These are phyloP conservation scores for Capromys pilorides DNA, from an alignment of 2,797 vertebrate genomes.

Conservation along the genomic window DNA sequence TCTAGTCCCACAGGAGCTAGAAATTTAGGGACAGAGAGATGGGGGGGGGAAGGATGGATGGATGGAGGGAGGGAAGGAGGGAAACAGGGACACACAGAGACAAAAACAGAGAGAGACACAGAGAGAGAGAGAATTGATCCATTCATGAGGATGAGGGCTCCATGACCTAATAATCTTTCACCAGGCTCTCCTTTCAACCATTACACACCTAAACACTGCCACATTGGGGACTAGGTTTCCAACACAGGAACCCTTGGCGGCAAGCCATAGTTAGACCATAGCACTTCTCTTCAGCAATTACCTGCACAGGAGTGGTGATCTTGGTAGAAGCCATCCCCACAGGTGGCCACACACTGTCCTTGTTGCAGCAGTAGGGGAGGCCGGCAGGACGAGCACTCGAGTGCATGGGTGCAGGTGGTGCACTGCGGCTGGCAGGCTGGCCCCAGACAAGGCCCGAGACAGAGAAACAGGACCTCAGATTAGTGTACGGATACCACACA, in stretches of 20 bases:
- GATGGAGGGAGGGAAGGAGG: too few species aligned
- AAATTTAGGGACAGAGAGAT: neutral
- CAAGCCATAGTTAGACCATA: neutral
- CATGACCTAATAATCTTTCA: neutral
- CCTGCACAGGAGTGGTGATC: slow-evolving; percentile 88
- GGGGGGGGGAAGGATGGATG: too few species aligned
- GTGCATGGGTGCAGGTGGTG: slow-evolving; percentile 87
- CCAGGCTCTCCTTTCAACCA: neutral
- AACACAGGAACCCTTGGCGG: neutral
- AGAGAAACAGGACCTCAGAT: neutral
- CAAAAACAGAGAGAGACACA: neutral
- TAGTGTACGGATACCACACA: neutral
- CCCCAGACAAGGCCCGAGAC: neutral
- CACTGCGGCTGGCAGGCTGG: slow-evolving; percentile 92
- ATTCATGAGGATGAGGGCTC: neutral
- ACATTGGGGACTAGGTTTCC: neutral
- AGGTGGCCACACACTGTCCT: slow-evolving; percentile 88
- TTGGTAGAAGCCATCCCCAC: slow-evolving; percentile 89
- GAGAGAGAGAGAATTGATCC: neutral
- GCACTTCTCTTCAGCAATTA: slow-evolving; percentile 79
- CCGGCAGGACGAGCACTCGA: slow-evolving; percentile 90
- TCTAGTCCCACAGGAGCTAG: neutral
- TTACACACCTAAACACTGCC: neutral
- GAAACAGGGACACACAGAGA: too few species aligned
- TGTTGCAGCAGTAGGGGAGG: slow-evolving; percentile 86